Evolutionary conservation across 2,797 vertebrate species (phyloP), one percentile per base, ranked within the genome.

Genomic region (Chloroceryle inda): DNA sequence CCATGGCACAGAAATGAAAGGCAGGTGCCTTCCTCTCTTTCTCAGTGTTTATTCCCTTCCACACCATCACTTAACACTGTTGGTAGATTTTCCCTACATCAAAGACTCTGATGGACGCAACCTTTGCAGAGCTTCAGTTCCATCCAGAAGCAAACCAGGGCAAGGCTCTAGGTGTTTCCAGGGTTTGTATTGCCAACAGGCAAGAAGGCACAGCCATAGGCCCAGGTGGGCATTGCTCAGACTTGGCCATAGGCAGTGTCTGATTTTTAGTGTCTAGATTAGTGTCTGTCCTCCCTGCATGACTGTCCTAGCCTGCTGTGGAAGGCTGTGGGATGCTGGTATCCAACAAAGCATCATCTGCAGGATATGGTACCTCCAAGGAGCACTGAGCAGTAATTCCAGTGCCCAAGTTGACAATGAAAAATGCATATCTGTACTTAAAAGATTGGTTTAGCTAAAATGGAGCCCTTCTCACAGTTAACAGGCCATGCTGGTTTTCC

Each of bases 371-470:
- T 9, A 21, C 16, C 44, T 76, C 68, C 56, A 37, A 6, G 23
- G 23, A 64, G 23, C 3, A 6, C 69, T 62, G 62, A 21, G 11
- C 52, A 77, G 47, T 23, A 55, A 76, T 33, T 16, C 72, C 44
- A 44, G 12, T 24, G 49, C 61, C 56, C 1, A 1, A 74, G 40
- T 1, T 71, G 52, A n/a, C 44, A 40, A 16, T 8, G 17, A 4
- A 8, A 75, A 64, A 9, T 2, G 3, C 0, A 3, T 55, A 26
- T 35, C 31, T 23, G 1, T 21, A 27, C 23, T 40, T 74, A 6
- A 35, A 47, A 67, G 12, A 23, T 52, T 17, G 22, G 8, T 75
- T 91, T 27, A 84, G 38, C 31, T 20, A 22, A 31, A 16, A 35
- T 11, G 9, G 10, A 80, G 21, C 35, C 23, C 72, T 55, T 53